Base-by-base conservation (phyloP, 2,113 vertebrate genomes). In the Erpornis zantholeuca region DNA sequence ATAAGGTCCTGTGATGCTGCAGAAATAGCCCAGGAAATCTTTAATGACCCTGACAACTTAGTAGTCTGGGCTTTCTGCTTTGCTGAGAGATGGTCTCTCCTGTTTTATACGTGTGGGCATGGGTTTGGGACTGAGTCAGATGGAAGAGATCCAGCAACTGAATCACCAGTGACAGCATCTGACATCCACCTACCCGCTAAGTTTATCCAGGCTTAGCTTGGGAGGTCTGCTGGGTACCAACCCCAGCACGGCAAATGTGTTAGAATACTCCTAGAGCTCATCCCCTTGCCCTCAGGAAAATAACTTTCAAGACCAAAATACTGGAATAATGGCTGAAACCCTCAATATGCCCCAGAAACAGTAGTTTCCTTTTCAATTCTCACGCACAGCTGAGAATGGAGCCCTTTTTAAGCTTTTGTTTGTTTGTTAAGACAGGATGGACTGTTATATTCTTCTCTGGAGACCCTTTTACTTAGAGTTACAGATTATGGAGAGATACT, bases 341-440 rank as follows among this genome's bases (percentile, higher is more conserved):
- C 27, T 63, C 0, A 0, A 25, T 15, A 28, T 8, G 6, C n/a
- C 81, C 56, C 79, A 93, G 64, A 44, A 90, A 33, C 3, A 2
- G 59, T 49, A 64, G 64, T 56, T 92, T 81, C 38, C 31, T 52
- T 85, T 63, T 60, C 12, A 56, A 19, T 59, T 70, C 38, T 86
- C 22, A 28, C 40, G 20, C 22, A 11, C 64, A 63, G 60, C 21
- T 90, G 85, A 81, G 88, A 93, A 54, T 65, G 52, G 52, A 95
- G 56, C 15, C 52, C 35, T 73, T 57, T 70, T 57, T 70, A 70
- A 86, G 42, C 42, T 90, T 81, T 73, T 2, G 11, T 77, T 92
- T 92, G 22, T 90, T 92, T 92, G 60, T 71, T 92, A 81, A 88
- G 73, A 45, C 15, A 73, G 54, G 52, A 81, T 80, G 47, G 68